Conservation (phyloP, 2,113 vertebrate species). For the Chionodraco myersi region DNA sequence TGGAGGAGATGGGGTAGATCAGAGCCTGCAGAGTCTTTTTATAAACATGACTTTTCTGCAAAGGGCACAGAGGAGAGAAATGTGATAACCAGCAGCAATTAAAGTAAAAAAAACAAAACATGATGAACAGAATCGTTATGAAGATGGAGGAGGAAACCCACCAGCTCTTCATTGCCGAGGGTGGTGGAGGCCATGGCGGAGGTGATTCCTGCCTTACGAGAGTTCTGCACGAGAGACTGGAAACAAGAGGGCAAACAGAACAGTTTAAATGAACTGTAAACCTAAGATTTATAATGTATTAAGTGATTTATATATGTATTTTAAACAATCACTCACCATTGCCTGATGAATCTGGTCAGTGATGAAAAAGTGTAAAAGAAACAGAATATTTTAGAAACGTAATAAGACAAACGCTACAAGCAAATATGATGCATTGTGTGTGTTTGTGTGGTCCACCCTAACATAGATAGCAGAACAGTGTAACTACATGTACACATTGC, state of each 20-base stretch:
- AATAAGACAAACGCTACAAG: not conserved
- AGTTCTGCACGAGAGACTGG: constrained; percentile 94
- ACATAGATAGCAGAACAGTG: not conserved
- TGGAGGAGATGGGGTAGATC: constrained; percentile 99
- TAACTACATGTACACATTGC: constrained; percentile 6
- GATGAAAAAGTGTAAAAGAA: constrained; percentile 7
- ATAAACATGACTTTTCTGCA: constrained; percentile 98
- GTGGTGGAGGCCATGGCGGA: constrained; percentile 96
- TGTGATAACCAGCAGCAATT: not conserved
- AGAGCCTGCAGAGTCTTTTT: constrained; percentile 99
- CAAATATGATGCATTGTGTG: constrained; percentile 3
- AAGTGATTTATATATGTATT: not conserved
- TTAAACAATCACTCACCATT: constrained; percentile 69
- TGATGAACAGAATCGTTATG: constrained; percentile 10
- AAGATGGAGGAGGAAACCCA: constrained; percentile 76
- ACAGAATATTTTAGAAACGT: constrained; percentile 1
- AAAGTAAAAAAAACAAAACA: not conserved
- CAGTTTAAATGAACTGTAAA: not conserved
- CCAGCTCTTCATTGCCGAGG: constrained; percentile 96
- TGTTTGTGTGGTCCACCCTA: not conserved
- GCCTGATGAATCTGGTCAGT: constrained; percentile 60
- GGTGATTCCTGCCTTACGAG: constrained; percentile 96
- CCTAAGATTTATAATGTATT: constrained; percentile 15
- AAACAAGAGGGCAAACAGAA: not conserved
- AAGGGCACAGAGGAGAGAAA: not conserved